Evolutionary conservation across 1,140 invertebrate genomes (phyloP), one percentile per base, ranked within the genome.

Genomic region (Uloborus diversus): DNA sequence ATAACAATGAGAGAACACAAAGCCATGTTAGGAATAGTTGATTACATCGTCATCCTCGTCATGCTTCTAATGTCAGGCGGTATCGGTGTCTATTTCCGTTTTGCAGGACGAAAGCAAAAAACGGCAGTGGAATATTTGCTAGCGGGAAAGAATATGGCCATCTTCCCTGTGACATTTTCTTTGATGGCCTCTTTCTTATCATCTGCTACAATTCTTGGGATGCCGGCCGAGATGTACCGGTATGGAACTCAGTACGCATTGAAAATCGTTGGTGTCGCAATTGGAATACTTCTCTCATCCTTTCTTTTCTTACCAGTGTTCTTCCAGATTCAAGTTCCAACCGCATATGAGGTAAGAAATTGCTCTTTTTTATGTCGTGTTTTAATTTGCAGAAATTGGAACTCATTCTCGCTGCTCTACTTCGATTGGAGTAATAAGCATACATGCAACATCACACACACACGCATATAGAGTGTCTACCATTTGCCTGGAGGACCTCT

Each of bases 141-240:
- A 62, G 94, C 92, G 0, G 93, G 94, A 82, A 89, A 90, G 71
- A 92, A 92, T 32, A 94, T 95, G 92, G 88, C 89, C 4, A 88
- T 94, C 61, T 28, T 90, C 1, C 94, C 94, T 0, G 94, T 96
- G 0, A 92, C 92, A 1, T 92, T 96, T 71, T 94, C 93, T 25
- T 86, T 96, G 1, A 94, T 96, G 91, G 94, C 96, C 11, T 96
- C 94, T 33, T 97, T 97, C 84, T 96, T 97, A 93, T 97, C 95
- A 0, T 94, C 95, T 14, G 92, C 97, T 25, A 95, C 95, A 0
- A 86, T 97, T 17, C 87, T 97, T 27, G 96, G 96, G 13, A 91
- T 95, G 1, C 93, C 93, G 0, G 90, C 92, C 56, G 94, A 96
- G 86, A 94, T 92, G 86, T 96, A 96, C 85, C 91, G 93, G 65